Conservation (phyloP, 2,888 invertebrate genomes). For the Sesamia inferens region DNA sequence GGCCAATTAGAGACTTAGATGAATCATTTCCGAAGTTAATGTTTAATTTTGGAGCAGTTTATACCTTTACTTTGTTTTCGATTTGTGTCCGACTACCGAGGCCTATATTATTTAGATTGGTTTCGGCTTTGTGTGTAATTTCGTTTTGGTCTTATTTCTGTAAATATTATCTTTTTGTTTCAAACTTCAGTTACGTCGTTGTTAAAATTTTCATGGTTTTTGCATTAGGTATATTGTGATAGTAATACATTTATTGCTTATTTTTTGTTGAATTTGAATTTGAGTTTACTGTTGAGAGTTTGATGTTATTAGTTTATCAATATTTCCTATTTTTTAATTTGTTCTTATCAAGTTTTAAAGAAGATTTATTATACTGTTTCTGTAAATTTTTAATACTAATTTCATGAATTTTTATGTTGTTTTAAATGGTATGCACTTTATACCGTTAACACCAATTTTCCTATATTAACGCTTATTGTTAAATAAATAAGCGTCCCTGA, state of each 20-base stretch:
- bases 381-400: not conserved
- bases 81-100: not conserved
- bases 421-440: not conserved
- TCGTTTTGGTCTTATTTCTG: not conserved
- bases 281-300: too few species aligned
- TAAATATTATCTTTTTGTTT: not conserved
- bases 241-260: too few species aligned
- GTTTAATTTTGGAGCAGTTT: not conserved
- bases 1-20: not conserved
- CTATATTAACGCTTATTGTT: not conserved
- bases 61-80: not conserved
- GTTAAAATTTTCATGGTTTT: not conserved
- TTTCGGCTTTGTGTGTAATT: not conserved
- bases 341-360: not conserved
- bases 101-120: not conserved
- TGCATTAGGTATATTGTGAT: not conserved
- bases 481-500: not conserved
- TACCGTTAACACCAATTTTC: not conserved
- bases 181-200: not conserved
- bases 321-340: not conserved
- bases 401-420: not conserved
- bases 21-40: not conserved
- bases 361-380: not conserved
- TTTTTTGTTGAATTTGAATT: too few species aligned
- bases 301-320: not conserved